phyloP scores from a whole-genome alignment of 2,797 vertebrate genomes.

The Scolopax rusticola region DNA sequence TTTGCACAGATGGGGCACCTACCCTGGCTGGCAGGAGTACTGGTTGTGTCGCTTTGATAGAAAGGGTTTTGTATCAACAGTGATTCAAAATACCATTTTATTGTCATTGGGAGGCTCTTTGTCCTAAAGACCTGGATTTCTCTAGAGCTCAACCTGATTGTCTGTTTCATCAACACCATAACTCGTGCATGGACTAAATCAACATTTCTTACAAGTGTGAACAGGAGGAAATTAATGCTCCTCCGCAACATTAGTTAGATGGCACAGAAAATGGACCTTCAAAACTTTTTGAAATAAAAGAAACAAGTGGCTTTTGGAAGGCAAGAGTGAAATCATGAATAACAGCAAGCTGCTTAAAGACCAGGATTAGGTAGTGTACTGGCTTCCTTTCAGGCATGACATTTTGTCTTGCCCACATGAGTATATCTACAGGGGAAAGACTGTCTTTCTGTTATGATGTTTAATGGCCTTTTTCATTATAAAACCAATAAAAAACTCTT shows the following conservation, averaged over 20 bases:
- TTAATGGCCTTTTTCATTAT: background rate
- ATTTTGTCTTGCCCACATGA: background rate
- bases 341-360: background rate
- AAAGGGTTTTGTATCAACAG: background rate
- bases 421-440: background rate
- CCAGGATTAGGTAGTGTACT: background rate
- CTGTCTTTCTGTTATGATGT: background rate
- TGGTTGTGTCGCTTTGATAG: background rate
- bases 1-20: constrained; percentile 4
- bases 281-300: background rate
- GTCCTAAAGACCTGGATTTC: background rate
- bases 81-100: constrained; percentile 22
- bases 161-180: background rate
- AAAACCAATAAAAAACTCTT: background rate
- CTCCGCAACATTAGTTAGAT: background rate
- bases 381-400: background rate
- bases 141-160: background rate
- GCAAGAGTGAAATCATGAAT: background rate
- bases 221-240: background rate
- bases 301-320: background rate
- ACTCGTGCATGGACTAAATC: background rate
- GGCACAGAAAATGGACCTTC: background rate
- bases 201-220: background rate
- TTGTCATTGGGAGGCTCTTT: background rate
- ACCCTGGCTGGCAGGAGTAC: background rate